A percentile compares a stretch with the other conserved stretches of the same genome.
Conservation (phyloP, 2,113 vertebrate genomes). For the Bombycilla garrulus region DNA sequence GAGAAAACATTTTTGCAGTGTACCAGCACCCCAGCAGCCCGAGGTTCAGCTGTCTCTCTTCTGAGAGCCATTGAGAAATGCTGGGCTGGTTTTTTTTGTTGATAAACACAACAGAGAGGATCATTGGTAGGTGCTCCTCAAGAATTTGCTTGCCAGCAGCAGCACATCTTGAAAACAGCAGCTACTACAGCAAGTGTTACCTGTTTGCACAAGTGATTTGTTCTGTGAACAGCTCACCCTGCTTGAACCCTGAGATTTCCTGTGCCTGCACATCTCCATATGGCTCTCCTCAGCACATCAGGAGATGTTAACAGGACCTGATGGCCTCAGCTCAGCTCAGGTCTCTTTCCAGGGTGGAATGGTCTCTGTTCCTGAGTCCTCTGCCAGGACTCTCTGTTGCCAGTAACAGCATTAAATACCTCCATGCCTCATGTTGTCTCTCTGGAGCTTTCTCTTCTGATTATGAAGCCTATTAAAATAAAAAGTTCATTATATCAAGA, state of each 20-base stretch:
- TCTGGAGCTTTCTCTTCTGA: slow-evolving; percentile 33
- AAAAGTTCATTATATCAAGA: slow-evolving; percentile 53
- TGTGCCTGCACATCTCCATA: background rate
- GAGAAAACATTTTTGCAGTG: slow-evolving; percentile 45
- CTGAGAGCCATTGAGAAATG: slow-evolving; percentile 30
- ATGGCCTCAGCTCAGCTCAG: background rate
- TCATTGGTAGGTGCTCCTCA: background rate
- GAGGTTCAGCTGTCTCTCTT: slow-evolving; percentile 15
- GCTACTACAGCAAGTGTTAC: background rate
- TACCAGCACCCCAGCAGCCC: slow-evolving; percentile 13
- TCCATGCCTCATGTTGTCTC: background rate
- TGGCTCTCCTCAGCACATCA: background rate
- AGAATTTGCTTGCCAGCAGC: background rate
- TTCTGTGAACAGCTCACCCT: background rate
- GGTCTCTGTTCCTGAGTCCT: background rate
- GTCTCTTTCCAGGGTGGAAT: background rate
- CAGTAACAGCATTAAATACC: background rate
- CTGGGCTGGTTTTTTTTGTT: background rate
- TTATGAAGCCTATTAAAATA: slow-evolving; percentile 53
- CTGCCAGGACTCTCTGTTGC: background rate
- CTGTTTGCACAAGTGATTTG: background rate
- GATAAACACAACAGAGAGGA: background rate
- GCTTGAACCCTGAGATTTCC: slow-evolving; percentile 11
- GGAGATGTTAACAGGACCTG: slow-evolving; percentile 33
- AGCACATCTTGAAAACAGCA: background rate